phyloP scores from a whole-genome alignment of 2,797 vertebrate species.

The Galaxias olidus region DNA sequence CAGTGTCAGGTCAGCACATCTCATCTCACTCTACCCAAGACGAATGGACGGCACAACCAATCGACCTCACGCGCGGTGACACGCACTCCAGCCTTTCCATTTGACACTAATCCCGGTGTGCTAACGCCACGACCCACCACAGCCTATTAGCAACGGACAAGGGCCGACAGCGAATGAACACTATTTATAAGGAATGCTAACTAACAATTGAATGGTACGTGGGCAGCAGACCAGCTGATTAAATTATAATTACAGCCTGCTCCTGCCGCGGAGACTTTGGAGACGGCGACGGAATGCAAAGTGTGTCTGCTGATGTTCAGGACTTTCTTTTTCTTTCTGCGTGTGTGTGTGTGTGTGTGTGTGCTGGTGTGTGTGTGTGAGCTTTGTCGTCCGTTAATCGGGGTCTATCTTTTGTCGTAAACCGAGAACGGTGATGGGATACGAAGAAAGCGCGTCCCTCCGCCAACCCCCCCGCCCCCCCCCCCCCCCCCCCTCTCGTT shows the following conservation, averaged over 20 bases:
- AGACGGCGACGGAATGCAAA: conserved; percentile 66
- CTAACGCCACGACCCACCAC: conserved; percentile 31
- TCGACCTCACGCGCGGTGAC: neutral
- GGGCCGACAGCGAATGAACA: conserved; percentile 81
- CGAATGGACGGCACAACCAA: too few species aligned
- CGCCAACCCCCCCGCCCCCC: conserved; percentile 1
- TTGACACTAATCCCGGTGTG: conserved; percentile 41
- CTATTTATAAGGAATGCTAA: conserved; percentile 83
- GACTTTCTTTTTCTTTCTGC: neutral
- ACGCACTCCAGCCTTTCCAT: conserved; percentile 32
- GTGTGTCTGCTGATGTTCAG: conserved; percentile 24
- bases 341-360: neutral
- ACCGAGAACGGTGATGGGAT: too few species aligned
- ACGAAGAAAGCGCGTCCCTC: too few species aligned
- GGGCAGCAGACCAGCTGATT: conserved; percentile 79
- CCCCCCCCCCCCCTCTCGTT: conserved; percentile 9
- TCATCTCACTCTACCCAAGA: too few species aligned
- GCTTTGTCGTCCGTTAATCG: neutral
- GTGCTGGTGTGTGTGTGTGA: neutral
- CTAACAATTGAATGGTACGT: conserved; percentile 79
- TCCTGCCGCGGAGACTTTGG: conserved; percentile 59
- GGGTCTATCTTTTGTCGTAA: neutral
- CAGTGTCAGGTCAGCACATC: too few species aligned
- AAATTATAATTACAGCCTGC: conserved; percentile 76
- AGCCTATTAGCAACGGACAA: conserved; percentile 68